Base-by-base conservation (phyloP, 2,888 invertebrate genomes). In the Parelbella ahira region DNA sequence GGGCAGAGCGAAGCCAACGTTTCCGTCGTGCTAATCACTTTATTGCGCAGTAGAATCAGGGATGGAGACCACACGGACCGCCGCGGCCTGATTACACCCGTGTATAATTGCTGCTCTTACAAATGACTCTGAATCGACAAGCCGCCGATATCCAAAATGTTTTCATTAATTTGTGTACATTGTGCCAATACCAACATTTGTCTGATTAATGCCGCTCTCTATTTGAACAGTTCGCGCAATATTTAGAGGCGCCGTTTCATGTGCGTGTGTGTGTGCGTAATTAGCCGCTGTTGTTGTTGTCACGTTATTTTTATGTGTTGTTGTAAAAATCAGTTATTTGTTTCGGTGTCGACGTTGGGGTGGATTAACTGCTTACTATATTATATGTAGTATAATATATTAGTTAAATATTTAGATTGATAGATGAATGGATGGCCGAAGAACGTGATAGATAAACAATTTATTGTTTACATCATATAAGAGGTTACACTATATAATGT, bases 81-180 rank as follows among this genome's bases (percentile, higher is more conserved):
- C 60, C 62, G 54, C 61, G 50, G 57, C 60, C 79, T 82, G 82
- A 86, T 86, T 84, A 82, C 73, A 67, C 62, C 44, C 60, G 58
- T 70, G 75, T 77, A 82, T 84, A 83, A 84, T 84, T 82, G 75
- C 71, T 58, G 68, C 77, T 70, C 76, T 75, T 78, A 77, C 80
- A 83, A 82, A 81, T 78, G 81, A 81, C 72, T 58, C 60, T 58
- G 63, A 69, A 72, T 66, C 67, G 71, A 68, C 69, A 65, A 71
- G 64, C 67, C 64, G 66, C 53, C 67, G 71, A 74, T 74, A 67
- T 58, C 59, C 62, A 66, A 73, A 58, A 81, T 81, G 75, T 78
- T 81, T 81, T 78, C 82, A 81, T 84, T 86, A 83, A 83, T 81
- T 83, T 81, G 78, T 71, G 68, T 67, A 71, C 72, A 82, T 82